Conservation (phyloP, 2,797 vertebrate genomes). For the Oreochromis mossambicus region DNA sequence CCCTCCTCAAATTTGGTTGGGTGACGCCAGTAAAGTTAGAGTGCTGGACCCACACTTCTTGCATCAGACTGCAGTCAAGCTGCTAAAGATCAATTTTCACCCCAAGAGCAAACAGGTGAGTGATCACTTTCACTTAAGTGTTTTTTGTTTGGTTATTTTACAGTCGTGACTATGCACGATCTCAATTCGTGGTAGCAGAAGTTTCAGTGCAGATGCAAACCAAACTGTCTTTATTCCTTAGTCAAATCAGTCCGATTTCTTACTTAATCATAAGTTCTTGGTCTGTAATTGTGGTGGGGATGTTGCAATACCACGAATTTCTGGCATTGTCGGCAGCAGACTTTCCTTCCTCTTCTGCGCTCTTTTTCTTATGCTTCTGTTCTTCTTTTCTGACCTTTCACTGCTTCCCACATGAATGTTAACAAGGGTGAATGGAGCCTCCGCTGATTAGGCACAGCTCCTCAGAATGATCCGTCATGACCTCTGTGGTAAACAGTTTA, state of each 20-base stretch:
- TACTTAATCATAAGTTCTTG: background rate
- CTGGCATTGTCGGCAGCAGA: background rate
- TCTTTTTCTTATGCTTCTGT: background rate
- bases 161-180: background rate
- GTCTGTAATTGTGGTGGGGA: background rate
- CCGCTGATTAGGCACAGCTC: constrained; percentile 37
- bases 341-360: background rate
- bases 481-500: constrained; percentile 32
- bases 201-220: background rate
- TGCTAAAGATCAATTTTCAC: constrained; percentile 79
- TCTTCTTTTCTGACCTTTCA: background rate
- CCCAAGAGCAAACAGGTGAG: constrained; percentile 81
- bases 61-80: constrained; percentile 83
- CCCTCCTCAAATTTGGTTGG: constrained; percentile 89
- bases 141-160: background rate
- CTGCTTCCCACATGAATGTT: constrained; percentile 43
- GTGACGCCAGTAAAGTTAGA: constrained; percentile 77
- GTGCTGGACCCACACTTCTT: constrained; percentile 91
- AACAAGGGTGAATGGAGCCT: constrained; percentile 31
- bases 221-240: background rate
- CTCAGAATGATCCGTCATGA: constrained; percentile 5
- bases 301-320: background rate
- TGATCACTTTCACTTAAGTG: background rate
- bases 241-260: background rate
- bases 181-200: background rate